These are phyloP conservation scores for Cinara cedri DNA, from an alignment of 2,888 invertebrate genomes.

Conservation along the genomic window DNA sequence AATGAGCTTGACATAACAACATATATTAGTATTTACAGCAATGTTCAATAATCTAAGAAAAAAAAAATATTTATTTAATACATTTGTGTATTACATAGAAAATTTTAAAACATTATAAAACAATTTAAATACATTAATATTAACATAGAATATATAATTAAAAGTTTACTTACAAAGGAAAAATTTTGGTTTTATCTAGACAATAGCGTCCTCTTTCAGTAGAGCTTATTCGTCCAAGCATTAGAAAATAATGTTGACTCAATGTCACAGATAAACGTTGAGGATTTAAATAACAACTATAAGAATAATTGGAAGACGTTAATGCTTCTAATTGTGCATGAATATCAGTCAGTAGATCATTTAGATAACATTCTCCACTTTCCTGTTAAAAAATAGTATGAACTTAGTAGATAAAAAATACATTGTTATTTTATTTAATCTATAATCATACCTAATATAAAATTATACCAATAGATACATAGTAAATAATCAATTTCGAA, in stretches of 20 bases:
- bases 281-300: conserved; percentile 87
- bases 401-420: neutral
- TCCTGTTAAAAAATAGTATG: conserved; percentile 12
- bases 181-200: conserved; percentile 63
- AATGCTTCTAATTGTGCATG: conserved; percentile 76
- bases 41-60: conserved; percentile 56
- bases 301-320: conserved; percentile 75
- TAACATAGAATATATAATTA: neutral
- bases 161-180: conserved; percentile 53
- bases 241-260: conserved; percentile 93
- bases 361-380: conserved; percentile 73
- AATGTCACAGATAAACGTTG: conserved; percentile 86
- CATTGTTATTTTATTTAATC: no score
- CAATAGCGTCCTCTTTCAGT: conserved; percentile 72
- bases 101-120: no score
- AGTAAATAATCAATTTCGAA: neutral
- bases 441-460: no score
- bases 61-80: neutral
- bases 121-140: neutral
- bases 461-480: no score
- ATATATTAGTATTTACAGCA: conserved; percentile 72
- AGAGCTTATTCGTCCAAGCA: conserved; percentile 85
- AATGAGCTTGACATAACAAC: conserved; percentile 91
- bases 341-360: conserved; percentile 82
- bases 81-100: no score